Conservation (phyloP, 2,113 vertebrate species). For the Furnarius figulus region DNA sequence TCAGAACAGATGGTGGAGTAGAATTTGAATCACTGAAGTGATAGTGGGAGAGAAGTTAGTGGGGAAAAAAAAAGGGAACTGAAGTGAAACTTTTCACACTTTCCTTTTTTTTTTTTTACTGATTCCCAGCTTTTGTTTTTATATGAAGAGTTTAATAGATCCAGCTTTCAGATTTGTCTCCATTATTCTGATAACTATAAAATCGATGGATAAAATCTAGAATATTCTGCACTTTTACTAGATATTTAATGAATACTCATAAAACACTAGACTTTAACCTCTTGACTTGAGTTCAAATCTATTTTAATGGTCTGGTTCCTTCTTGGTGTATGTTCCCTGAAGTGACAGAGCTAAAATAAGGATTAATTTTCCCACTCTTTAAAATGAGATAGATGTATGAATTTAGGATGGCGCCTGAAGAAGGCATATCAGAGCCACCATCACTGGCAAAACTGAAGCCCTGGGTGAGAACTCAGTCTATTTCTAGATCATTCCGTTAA, state of each 20-base stretch:
- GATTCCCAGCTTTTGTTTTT: conserved; percentile 51
- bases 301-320: conserved; percentile 26
- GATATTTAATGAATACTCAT: background rate
- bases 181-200: background rate
- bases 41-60: conserved; percentile 26
- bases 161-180: conserved; percentile 10
- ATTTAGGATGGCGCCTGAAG: conserved; percentile 9
- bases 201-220: conserved; percentile 5
- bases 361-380: conserved; percentile 35
- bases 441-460: background rate
- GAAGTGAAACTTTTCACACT: conserved; percentile 52
- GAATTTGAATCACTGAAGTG: conserved; percentile 47
- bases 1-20: conserved; percentile 52
- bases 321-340: background rate
- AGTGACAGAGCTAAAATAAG: background rate
- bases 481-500: conserved; percentile 2
- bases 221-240: conserved; percentile 24
- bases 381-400: conserved; percentile 8
- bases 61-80: background rate
- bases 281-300: conserved; percentile 9
- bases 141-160: conserved; percentile 31
- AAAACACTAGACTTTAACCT: conserved; percentile 12
- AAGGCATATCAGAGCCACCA: background rate
- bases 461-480: background rate
- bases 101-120: background rate